Evolutionary conservation across 2,797 vertebrate genomes (phyloP).

Genomic region (Liasis olivaceus): DNA sequence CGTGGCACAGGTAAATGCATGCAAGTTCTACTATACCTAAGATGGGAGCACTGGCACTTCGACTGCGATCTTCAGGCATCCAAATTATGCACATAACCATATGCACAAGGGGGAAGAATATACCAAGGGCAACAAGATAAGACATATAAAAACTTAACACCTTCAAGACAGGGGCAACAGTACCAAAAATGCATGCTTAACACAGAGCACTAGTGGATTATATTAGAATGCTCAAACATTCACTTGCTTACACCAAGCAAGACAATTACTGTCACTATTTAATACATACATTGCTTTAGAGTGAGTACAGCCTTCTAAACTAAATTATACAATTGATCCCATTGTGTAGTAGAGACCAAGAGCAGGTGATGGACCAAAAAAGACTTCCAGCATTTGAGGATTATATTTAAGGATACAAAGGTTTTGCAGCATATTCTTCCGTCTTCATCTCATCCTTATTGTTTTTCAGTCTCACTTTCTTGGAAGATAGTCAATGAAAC

Average conservation of each 20-base stretch:
- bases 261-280: background rate
- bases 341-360: background rate
- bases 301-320: background rate
- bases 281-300: background rate
- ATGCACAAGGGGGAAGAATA: constrained; percentile 78
- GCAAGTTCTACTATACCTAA: constrained; percentile 89
- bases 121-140: constrained; percentile 79
- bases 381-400: background rate
- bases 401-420: background rate
- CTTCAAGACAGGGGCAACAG: constrained; percentile 48
- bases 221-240: background rate
- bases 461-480: no score
- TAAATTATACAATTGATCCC: background rate
- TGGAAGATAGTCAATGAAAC: no score
- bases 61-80: constrained; percentile 92
- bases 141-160: constrained; percentile 74
- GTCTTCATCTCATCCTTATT: no score
- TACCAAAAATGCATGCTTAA: constrained; percentile 21
- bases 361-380: background rate
- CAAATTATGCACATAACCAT: constrained; percentile 79
- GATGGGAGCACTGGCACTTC: constrained; percentile 93
- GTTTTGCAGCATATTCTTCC: no score
- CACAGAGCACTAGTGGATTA: background rate
- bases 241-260: background rate
- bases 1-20: constrained; percentile 69